These are phyloP conservation scores for Meiosimyza decipiens DNA, from an alignment of 2,888 invertebrate genomes.

Conservation along the genomic window DNA sequence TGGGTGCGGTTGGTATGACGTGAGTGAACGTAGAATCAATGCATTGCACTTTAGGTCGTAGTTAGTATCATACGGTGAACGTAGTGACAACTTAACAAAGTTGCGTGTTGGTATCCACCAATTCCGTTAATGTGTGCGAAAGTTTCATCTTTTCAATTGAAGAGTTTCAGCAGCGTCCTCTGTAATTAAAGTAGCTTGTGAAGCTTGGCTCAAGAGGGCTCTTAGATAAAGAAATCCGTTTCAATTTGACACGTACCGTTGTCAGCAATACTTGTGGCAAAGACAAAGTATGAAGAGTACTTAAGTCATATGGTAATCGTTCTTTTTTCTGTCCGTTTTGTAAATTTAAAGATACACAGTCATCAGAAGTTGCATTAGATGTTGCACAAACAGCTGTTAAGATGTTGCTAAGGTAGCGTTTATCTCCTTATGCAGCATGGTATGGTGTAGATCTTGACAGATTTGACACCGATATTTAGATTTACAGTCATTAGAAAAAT, in stretches of 20 bases:
- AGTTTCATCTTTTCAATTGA: slow-evolving; percentile 13
- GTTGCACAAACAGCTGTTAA: no score
- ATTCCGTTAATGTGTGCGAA: slow-evolving; percentile 31
- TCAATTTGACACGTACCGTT: slow-evolving; percentile 27
- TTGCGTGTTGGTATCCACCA: slow-evolving; percentile 26
- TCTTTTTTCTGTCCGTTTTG: no score
- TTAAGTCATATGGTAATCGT: not conserved
- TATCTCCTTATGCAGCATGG: no score
- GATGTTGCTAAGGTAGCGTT: no score
- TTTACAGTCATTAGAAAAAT: no score
- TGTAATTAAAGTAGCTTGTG: slow-evolving; percentile 36
- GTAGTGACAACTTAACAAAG: slow-evolving; percentile 23
- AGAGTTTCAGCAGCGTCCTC: slow-evolving; percentile 27
- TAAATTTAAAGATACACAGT: no score
- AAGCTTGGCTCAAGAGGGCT: slow-evolving; percentile 34
- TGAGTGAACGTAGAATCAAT: slow-evolving; percentile 31
- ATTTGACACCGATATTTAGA: no score
- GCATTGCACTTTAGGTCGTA: slow-evolving; percentile 34
- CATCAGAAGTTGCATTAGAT: no score
- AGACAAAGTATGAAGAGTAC: not conserved
- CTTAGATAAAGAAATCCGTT: slow-evolving; percentile 26
- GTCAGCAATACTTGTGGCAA: slow-evolving; percentile 31
- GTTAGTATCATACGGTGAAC: slow-evolving; percentile 12
- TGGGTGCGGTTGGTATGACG: slow-evolving; percentile 24
- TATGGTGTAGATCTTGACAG: no score